Conservation (phyloP, 2,888 invertebrate genomes). For the Sinhomidia bicolor region DNA sequence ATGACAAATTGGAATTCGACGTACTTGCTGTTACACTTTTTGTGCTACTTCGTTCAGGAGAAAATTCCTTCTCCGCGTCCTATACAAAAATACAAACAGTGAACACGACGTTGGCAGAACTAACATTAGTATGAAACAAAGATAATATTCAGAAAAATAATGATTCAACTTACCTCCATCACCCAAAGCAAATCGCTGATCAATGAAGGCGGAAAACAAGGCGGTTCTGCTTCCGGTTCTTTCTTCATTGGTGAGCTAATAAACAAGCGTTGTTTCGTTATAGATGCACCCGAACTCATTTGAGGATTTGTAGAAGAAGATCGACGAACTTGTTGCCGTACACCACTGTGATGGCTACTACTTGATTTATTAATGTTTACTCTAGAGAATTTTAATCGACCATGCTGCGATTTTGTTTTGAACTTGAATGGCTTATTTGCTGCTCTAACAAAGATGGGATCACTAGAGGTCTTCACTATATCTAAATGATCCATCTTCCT, state of each 20-base stretch:
- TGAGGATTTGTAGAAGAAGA: constrained; percentile 31
- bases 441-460: constrained; percentile 57
- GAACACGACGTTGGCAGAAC: background rate
- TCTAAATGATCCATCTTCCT: constrained; percentile 62
- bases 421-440: constrained; percentile 53
- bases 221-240: constrained; percentile 40
- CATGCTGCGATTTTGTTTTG: constrained; percentile 55
- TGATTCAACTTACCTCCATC: constrained; percentile 57
- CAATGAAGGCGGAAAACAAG: constrained; percentile 31
- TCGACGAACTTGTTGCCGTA: constrained; percentile 37
- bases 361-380: constrained; percentile 34
- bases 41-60: background rate
- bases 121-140: background rate
- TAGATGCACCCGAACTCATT: background rate
- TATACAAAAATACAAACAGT: too few relatives aligned
- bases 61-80: constrained; percentile 65
- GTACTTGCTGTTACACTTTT: background rate
- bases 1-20: background rate
- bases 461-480: constrained; percentile 58
- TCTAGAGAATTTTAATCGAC: constrained; percentile 63
- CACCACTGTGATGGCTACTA: background rate
- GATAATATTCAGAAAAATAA: too few relatives aligned
- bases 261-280: background rate
- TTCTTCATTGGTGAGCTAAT: constrained; percentile 27
- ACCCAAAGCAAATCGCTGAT: constrained; percentile 54